Conservation (phyloP, 2,888 invertebrate species). For the Anthrax anthrax region DNA sequence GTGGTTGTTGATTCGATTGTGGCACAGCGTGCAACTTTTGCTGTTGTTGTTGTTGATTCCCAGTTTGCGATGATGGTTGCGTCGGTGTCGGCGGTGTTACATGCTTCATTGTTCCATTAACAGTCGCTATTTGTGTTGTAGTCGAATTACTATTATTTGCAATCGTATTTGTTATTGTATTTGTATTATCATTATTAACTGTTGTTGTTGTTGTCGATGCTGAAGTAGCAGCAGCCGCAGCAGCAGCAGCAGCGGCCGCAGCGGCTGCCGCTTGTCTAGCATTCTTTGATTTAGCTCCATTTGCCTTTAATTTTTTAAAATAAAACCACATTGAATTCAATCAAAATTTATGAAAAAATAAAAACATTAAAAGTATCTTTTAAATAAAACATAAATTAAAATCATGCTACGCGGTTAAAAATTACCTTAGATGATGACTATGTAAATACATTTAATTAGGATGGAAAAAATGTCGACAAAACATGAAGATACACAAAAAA, state of each 20-base stretch:
- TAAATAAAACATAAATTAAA: no score
- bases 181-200: constrained; percentile 23
- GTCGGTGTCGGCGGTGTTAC: background rate
- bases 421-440: constrained; percentile 7
- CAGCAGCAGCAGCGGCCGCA: constrained; percentile 7
- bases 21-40: background rate
- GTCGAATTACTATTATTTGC: constrained; percentile 4
- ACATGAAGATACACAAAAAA: no score
- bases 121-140: constrained; percentile 5
- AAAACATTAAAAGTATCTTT: background rate
- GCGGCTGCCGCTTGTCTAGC: constrained; percentile 16
- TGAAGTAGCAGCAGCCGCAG: constrained; percentile 23
- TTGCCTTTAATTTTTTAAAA: constrained; percentile 9
- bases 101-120: constrained; percentile 13
- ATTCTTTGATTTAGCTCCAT: constrained; percentile 28
- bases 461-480: constrained; percentile 3
- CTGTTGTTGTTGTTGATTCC: constrained; percentile 4
- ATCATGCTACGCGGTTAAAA: no score
- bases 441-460: no score
- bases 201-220: constrained; percentile 21
- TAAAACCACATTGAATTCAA: no score
- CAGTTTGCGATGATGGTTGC: constrained; percentile 1
- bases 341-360: no score
- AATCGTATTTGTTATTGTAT: constrained; percentile 2
- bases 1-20: constrained; percentile 11